Evolutionary conservation across 2,797 vertebrate species (phyloP), one percentile per base, ranked within the genome.

Genomic region (Syncerus caffer): DNA sequence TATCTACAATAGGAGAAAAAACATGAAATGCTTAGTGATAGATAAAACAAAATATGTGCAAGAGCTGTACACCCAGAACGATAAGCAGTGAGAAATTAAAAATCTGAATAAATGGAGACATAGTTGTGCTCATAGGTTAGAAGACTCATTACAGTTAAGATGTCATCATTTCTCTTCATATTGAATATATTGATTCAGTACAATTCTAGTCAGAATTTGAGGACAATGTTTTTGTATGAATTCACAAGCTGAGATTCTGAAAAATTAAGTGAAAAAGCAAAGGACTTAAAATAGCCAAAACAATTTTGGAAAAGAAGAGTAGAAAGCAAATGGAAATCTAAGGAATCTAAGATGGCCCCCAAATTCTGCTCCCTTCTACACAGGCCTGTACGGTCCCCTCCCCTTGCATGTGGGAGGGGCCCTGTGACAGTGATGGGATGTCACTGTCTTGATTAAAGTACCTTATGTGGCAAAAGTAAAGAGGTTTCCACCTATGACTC

Each of bases 191-290:
- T 80, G 42, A 86, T 51, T 80, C 51, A 80, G 17, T 51, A 82
- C 1, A 38, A 57, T 45, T 23, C 34, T 67, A 67, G 34, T 95
- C 51, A 91, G 74, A 95, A 92, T 79, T 97, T 57, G 93, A 86
- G 34, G 16, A 86, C 34, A 34, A 4, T 93, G 51, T 79, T 86
- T 84, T 86, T 89, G 34, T 95, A 76, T 78, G 58, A 91, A 89
- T 84, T 87, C 95, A 92, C 8, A 88, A 47, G 9, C 67, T 50
- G 45, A 93, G 60, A 93, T 96, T 71, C 55, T 90, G 55, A 85
- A 71, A 74, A 90, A 80, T 94, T 74, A 88, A 88, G 62, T 90
- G 60, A 57, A 96, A 92, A 87, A 79, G 53, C 27, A 83, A 71
- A 96, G 19, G 55, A 83, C 31, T 90, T 90, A 62, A 92, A 79